Base-by-base conservation (phyloP, 2,888 invertebrate genomes). In the Callyntrura sp. region DNA sequence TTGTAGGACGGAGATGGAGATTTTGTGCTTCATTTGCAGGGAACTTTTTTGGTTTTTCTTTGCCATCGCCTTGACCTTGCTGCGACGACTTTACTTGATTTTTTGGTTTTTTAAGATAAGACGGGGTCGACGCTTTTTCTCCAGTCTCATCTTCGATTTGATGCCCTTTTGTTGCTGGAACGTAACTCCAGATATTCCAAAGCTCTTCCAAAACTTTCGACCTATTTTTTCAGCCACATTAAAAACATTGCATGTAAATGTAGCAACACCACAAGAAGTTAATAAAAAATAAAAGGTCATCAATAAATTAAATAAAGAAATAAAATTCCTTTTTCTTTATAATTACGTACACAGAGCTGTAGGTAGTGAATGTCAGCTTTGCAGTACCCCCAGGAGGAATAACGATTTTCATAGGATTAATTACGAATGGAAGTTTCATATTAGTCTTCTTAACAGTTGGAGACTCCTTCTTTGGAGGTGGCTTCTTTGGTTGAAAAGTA, bases 111-210 rank as follows among this genome's bases (percentile, higher is more conserved):
- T n/a, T n/a, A n/a, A n/a, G n/a, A n/a, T n/a, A n/a, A 35, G 2
- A 3, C 25, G 51, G 14, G 78, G 23, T 35, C 25, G 43, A 45
- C 12, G 45, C 0, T 43, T 20, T 12, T 68, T 65, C 28, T 57
- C 28, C 65, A 5, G 57, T 0, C 8, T 65, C 51, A 0, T 70
- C 78, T 2, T 88, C 88, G 8, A 35, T 35, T 62, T 82, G 65
- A n/a, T 55, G 65, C 4, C 78, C 68, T 78, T 88, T 88, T 5
- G 73, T 73, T 0, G 55, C 60, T 8, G 88, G 88, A 28, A 88
- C 76, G 57, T 68, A 89, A 20, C 28, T 86, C 91, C 91, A 91
- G 12, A 89, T n/a, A 51, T 88, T 85, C 60, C 55, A 83, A 14
- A 23, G 9, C n/a, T 91, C 91, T 3, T 88, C 82, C 11, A 45